A percentile compares a stretch with the other conserved stretches of the same genome.
phyloP scores from a whole-genome alignment of 1,140 invertebrate genomes.

The Centruroides sculpturatus region DNA sequence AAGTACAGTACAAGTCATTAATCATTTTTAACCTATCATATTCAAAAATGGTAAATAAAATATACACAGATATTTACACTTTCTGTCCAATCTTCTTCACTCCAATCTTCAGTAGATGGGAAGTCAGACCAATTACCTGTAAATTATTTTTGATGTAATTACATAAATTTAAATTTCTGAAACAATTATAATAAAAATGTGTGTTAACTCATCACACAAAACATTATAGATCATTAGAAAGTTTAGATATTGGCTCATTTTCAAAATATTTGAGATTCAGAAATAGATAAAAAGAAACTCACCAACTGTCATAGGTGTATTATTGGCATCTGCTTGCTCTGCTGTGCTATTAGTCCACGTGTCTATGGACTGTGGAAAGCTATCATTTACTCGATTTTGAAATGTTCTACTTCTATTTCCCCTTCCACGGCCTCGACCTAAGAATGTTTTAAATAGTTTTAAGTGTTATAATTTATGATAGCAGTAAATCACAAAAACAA shows the following conservation, averaged over 20 bases:
- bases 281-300: background rate
- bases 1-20: no score
- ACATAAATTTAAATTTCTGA: no score
- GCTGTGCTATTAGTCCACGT: slow-evolving; percentile 44
- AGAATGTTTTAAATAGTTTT: background rate
- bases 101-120: slow-evolving; percentile 67
- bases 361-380: slow-evolving; percentile 33
- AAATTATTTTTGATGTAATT: background rate
- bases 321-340: slow-evolving; percentile 20
- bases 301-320: slow-evolving; percentile 21
- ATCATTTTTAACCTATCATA: no score
- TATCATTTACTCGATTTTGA: slow-evolving; percentile 16
- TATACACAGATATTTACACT: slow-evolving; percentile 33
- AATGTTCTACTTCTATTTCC: slow-evolving; percentile 32
- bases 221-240: no score
- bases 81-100: slow-evolving; percentile 86
- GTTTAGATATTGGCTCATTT: background rate
- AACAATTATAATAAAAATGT: no score
- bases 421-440: slow-evolving; percentile 36
- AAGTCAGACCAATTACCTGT: slow-evolving; percentile 31
- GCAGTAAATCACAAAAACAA: background rate
- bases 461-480: background rate
- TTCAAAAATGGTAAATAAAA: no score
- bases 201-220: no score
- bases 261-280: background rate